phyloP scores from a whole-genome alignment of 2,888 invertebrate species.

The Ornithoptera priamus region DNA sequence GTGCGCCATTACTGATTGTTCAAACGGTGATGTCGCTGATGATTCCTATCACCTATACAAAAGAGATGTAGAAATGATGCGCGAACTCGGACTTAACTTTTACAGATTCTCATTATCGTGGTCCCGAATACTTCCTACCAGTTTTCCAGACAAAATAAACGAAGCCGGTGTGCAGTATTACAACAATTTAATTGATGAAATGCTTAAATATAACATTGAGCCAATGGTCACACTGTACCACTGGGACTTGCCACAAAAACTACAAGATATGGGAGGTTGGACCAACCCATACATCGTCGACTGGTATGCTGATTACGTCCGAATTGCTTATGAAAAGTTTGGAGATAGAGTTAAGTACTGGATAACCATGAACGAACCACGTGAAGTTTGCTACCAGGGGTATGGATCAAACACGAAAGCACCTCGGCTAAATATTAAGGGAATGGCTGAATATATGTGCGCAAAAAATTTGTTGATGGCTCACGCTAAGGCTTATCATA shows the following conservation, averaged over 20 bases:
- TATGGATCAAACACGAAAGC: constrained; percentile 54
- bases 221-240: constrained; percentile 76
- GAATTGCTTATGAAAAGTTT: constrained; percentile 53
- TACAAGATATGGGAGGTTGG: constrained; percentile 64
- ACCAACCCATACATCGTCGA: constrained; percentile 56
- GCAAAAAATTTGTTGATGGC: constrained; percentile 70
- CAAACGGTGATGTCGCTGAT: constrained; percentile 77
- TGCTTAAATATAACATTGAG: constrained; percentile 74
- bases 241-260: constrained; percentile 59
- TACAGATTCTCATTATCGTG: constrained; percentile 80
- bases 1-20: constrained; percentile 67
- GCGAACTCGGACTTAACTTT: constrained; percentile 57
- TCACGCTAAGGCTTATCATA: constrained; percentile 67
- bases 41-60: constrained; percentile 79
- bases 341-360: constrained; percentile 71
- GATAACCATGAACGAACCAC: constrained; percentile 80
- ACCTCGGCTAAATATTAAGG: constrained; percentile 52
- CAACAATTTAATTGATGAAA: constrained; percentile 66
- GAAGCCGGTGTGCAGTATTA: constrained; percentile 47
- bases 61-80: constrained; percentile 64
- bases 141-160: constrained; percentile 70
- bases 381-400: constrained; percentile 50
- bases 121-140: constrained; percentile 80
- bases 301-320: constrained; percentile 64
- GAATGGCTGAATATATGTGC: constrained; percentile 67